These are phyloP conservation scores for Tachyglossus aculeatus DNA, from an alignment of 2,797 vertebrate genomes.

Conservation along the genomic window DNA sequence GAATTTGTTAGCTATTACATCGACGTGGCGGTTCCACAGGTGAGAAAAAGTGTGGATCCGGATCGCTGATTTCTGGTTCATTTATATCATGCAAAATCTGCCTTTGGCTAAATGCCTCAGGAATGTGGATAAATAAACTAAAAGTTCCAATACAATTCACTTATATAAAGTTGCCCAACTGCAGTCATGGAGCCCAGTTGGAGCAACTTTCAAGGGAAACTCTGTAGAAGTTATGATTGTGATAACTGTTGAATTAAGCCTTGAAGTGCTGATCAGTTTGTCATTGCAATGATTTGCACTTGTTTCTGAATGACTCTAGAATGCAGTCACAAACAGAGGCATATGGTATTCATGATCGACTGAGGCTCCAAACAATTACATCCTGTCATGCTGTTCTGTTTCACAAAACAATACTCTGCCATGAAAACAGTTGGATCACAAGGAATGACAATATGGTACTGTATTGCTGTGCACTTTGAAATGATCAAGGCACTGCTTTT, in stretches of 20 bases:
- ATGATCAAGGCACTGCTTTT: fast-evolving
- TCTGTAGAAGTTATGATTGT: background rate
- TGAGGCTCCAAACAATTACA: fast-evolving
- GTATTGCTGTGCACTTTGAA: fast-evolving
- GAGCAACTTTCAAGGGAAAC: background rate
- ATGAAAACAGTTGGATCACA: background rate
- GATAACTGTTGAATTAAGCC: background rate
- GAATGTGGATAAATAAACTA: background rate
- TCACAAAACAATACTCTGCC: background rate
- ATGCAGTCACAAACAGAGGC: fast-evolving
- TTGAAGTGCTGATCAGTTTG: too few species aligned
- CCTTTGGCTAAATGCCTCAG: background rate
- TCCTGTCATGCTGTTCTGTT: background rate
- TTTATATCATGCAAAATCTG: fast-evolving
- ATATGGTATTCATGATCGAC: background rate
- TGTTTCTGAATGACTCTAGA: background rate
- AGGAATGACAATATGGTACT: background rate
- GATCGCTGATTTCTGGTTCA: background rate
- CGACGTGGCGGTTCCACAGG: background rate
- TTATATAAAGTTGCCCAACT: too few species aligned
- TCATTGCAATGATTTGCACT: background rate
- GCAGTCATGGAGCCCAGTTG: background rate
- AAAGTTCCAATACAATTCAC: fast-evolving
- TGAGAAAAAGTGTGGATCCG: background rate
- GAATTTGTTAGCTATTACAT: background rate